Evolutionary conservation across 2,797 vertebrate species (phyloP), one percentile per base, ranked within the genome.

Genomic region (Furcifer pardalis): DNA sequence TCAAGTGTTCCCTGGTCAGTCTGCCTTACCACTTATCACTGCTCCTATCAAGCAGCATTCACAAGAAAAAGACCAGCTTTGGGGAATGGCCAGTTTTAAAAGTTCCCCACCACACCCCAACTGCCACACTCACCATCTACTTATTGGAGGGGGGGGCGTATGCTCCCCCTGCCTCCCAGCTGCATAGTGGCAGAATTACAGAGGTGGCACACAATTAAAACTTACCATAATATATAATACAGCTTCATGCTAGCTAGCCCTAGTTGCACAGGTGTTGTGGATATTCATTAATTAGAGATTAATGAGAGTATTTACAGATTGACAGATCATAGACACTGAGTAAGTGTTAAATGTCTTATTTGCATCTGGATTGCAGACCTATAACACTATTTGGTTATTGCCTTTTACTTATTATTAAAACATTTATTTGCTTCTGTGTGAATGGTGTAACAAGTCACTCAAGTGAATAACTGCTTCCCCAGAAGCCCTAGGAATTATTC

Each of bases 391-490:
- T 79, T 32, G 25, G n/a, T 71, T 59, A 87, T 12, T 81, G 52
- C 21, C 90, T 94, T 86, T 71, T 66, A 44, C 87, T 62, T 73
- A 42, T 81, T 44, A 76, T 86, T 83, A 89, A 89, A 86, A 56
- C 10, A 79, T 85, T 89, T 80, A 78, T 90, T 92, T 68, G 30
- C 0, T 78, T 90, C 73, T 56, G 0, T 90, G 92, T 92, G 27
- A 37, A 82, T 83, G 66, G 92, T 90, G 86, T 83, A 83, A 79
- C 62, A 74, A 90, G 88, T 81, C 17, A 84, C 83, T 83, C 42
- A 78, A 88, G 56, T 32, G 78, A 27, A n/a, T 90, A 90, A 84
- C 62, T 89, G 49, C 66, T 91, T 94, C 84, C 63, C 3, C 83
- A 84, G 71, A 89, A 88, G 79, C 81, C 37, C 81, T 85, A 87